Percentiles rank a stretch among this genome's conserved stretches.
phyloP scores from a whole-genome alignment of 2,888 invertebrate genomes.

The Apodemia hepburni region DNA sequence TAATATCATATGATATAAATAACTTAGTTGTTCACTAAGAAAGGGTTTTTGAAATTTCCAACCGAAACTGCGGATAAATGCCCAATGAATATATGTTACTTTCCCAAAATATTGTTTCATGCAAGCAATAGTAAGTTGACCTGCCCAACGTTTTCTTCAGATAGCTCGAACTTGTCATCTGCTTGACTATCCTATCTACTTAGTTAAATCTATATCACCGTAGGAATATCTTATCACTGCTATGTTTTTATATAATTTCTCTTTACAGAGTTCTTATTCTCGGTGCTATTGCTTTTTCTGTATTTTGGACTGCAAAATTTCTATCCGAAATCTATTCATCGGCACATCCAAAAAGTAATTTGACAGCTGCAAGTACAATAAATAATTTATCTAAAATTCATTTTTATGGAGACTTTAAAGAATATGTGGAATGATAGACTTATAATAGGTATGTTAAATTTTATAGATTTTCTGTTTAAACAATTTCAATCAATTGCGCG shows the following conservation, averaged over 20 bases:
- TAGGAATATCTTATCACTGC: neutral
- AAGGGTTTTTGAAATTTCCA: no score
- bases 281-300: slow-evolving; percentile 48
- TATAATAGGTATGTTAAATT: slow-evolving; percentile 15
- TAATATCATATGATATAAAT: no score
- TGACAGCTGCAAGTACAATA: slow-evolving; percentile 16
- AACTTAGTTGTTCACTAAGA: no score
- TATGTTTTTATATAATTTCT: neutral
- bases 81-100: no score
- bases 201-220: neutral
- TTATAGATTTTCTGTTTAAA: no score
- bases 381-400: slow-evolving; percentile 21
- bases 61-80: no score
- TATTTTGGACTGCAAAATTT: slow-evolving; percentile 51
- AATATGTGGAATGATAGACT: slow-evolving; percentile 38
- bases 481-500: no score
- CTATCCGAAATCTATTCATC: slow-evolving; percentile 37
- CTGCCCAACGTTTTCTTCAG: no score
- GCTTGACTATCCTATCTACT: neutral
- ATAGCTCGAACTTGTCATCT: neutral
- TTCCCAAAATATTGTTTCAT: no score
- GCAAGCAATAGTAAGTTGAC: no score
- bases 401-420: slow-evolving; percentile 35
- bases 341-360: slow-evolving; percentile 18
- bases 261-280: slow-evolving; percentile 43